Conservation (phyloP, 2,888 invertebrate species). For the Ochropleura plecta region DNA sequence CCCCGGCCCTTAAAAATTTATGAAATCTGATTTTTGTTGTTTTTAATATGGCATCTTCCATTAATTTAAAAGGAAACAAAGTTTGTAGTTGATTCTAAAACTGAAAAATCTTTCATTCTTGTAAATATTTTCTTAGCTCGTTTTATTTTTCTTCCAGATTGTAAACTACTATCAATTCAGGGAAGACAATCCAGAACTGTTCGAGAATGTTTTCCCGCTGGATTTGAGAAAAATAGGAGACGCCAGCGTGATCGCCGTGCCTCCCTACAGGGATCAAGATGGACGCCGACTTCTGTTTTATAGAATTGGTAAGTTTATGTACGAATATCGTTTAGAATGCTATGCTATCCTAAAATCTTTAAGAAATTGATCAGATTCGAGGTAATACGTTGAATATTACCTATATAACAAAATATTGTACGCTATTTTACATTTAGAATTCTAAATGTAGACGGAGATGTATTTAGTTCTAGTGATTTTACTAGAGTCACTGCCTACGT, state of each 20-base stretch:
- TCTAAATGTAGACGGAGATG: neutral
- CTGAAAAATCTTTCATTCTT: neutral
- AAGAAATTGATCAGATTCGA: neutral
- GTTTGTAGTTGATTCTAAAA: neutral
- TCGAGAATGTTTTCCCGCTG: conserved; percentile 92
- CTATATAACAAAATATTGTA: neutral
- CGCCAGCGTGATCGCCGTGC: conserved; percentile 92
- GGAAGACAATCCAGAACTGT: conserved; percentile 92
- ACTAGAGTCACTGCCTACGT: neutral
- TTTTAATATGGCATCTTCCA: neutral
- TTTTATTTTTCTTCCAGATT: conserved; percentile 88
- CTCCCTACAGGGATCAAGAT: conserved; percentile 94
- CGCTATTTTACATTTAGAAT: neutral
- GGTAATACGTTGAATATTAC: neutral
- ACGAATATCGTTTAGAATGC: neutral
- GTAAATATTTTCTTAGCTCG: neutral
- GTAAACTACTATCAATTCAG: conserved; percentile 94
- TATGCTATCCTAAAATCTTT: neutral
- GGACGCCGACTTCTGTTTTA: conserved; percentile 93
- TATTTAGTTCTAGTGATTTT: neutral
- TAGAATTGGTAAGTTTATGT: conserved; percentile 90
- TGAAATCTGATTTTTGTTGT: too few relatives aligned
- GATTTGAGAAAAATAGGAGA: conserved; percentile 92
- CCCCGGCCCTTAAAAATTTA: too few relatives aligned
- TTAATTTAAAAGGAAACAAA: neutral